Evolutionary conservation across 1,140 invertebrate species (phyloP).

Genomic region (Diachasmimorpha longicaudata): DNA sequence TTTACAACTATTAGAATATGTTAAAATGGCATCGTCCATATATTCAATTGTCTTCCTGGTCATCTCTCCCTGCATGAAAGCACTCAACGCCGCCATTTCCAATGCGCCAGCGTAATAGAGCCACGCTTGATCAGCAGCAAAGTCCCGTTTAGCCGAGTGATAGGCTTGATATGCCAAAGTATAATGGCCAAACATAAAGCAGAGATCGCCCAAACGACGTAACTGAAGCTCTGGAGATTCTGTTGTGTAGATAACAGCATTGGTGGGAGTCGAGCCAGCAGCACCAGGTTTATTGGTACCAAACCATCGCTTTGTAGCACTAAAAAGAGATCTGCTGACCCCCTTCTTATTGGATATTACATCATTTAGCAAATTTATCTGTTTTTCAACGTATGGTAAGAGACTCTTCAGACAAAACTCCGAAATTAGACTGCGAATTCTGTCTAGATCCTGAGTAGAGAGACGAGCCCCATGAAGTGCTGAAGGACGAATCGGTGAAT

Average conservation of each 20-base stretch:
- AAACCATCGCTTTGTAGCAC: conserved; percentile 95
- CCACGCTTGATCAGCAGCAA: conserved; percentile 96
- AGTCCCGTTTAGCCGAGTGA: conserved; percentile 95
- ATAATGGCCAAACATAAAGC: conserved; percentile 96
- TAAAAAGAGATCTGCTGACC: conserved; percentile 88
- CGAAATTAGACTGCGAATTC: conserved; percentile 82
- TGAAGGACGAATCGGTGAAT: conserved; percentile 58
- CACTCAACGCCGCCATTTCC: conserved; percentile 93
- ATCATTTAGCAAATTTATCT: conserved; percentile 84
- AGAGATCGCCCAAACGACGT: conserved; percentile 90
- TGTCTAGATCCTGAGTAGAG: conserved; percentile 81
- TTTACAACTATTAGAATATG: conserved; percentile 88
- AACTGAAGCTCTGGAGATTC: conserved; percentile 94
- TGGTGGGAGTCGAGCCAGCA: conserved; percentile 69
- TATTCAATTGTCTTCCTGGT: conserved; percentile 83
- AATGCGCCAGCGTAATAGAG: conserved; percentile 93
- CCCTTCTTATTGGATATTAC: conserved; percentile 87
- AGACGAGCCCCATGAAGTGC: conserved; percentile 76
- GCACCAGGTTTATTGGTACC: conserved; percentile 84
- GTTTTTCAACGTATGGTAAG: conserved; percentile 88
- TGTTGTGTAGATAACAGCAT: conserved; percentile 82
- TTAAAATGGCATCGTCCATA: conserved; percentile 91
- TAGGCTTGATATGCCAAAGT: conserved; percentile 91
- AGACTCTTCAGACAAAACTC: conserved; percentile 88
- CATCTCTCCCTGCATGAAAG: conserved; percentile 86